phyloP scores from a whole-genome alignment of 2,113 vertebrate species.

The Anser brachyrhynchus region DNA sequence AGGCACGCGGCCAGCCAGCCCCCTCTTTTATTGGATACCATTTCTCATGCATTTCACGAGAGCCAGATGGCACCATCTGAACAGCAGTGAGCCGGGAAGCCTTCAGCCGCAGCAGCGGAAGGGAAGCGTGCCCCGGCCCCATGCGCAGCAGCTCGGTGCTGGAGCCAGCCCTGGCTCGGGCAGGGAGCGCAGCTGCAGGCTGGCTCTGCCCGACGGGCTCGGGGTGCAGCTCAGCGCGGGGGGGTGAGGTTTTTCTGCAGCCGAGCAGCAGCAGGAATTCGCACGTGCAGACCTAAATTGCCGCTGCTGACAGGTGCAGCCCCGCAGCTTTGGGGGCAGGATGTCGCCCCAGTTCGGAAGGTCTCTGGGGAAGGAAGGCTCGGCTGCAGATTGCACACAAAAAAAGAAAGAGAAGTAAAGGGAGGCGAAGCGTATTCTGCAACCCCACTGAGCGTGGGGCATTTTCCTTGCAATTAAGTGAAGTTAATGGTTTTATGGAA shows the following conservation, averaged over 20 bases:
- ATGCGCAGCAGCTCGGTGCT: rapidly evolving
- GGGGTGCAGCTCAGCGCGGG: rapidly evolving
- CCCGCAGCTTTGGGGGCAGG: background rate
- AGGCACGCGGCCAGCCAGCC: background rate
- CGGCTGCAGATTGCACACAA: background rate
- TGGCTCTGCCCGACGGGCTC: rapidly evolving
- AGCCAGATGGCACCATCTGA: slow-evolving; percentile 68
- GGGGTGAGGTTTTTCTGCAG: background rate
- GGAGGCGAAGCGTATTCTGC: background rate
- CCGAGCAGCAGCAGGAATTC: background rate
- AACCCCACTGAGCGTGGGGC: background rate
- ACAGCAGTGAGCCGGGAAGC: slow-evolving; percentile 34
- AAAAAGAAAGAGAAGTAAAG: background rate
- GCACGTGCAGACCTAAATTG: background rate
- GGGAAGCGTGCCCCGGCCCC: background rate
- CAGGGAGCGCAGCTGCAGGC: background rate
- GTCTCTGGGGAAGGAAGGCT: background rate
- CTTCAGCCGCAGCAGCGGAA: background rate
- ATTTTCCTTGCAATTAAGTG: slow-evolving; percentile 7
- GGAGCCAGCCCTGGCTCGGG: background rate
- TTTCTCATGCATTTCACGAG: slow-evolving; percentile 21
- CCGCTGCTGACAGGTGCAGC: background rate
- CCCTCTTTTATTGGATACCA: slow-evolving; percentile 7
- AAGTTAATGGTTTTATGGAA: slow-evolving; percentile 7
- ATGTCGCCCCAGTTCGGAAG: background rate